Percentiles rank a stretch among this genome's conserved stretches.
phyloP scores from a whole-genome alignment of 2,113 vertebrate genomes.

The Atrichornis clamosus region DNA sequence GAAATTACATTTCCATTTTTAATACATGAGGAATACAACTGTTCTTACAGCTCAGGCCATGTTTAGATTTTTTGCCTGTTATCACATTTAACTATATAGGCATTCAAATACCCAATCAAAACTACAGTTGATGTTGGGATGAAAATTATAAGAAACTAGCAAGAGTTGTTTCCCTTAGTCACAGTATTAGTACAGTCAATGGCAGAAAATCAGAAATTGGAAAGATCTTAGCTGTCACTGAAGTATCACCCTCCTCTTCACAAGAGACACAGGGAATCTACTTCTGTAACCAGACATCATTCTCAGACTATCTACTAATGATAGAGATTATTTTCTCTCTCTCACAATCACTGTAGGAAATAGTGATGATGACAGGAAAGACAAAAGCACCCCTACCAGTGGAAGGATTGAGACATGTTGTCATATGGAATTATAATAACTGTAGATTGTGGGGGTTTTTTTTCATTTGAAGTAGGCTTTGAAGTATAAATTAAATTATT shows the following conservation, averaged over 20 bases:
- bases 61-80: not conserved
- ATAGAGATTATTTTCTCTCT: not conserved
- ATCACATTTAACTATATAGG: not conserved
- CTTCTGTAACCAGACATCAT: not conserved
- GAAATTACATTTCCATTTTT: not conserved
- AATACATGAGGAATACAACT: not conserved
- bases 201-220: not conserved
- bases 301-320: not conserved
- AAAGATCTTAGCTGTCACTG: not conserved
- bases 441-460: accelerated
- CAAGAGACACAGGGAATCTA: not conserved
- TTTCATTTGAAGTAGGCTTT: not conserved
- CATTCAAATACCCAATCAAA: not conserved
- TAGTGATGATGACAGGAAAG: not conserved
- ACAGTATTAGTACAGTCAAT: not conserved
- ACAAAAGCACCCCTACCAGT: not conserved
- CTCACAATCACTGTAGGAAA: not conserved
- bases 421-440: not conserved
- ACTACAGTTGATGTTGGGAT: not conserved
- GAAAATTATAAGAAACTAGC: not conserved
- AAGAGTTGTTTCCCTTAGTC: not conserved
- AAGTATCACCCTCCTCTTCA: not conserved
- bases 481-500: constrained; percentile 5
- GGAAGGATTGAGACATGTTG: not conserved
- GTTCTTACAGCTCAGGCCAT: not conserved